A percentile compares a stretch with the other conserved stretches of the same genome.
Conservation (phyloP, 2,797 vertebrate species). For the Betta splendens region DNA sequence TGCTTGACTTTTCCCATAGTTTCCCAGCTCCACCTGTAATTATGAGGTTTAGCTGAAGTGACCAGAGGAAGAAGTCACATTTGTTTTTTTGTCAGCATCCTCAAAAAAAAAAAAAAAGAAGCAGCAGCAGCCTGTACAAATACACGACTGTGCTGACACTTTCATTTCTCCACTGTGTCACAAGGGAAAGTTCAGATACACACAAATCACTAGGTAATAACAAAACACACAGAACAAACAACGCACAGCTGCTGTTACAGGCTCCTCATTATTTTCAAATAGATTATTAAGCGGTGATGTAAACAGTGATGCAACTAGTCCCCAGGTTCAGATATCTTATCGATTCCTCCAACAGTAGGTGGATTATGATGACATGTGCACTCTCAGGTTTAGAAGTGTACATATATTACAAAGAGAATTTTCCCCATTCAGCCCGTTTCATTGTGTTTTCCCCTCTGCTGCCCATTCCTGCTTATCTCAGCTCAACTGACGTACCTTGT, state of each 20-base stretch:
- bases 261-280: background rate
- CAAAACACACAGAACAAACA: background rate
- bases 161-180: slow-evolving; percentile 39
- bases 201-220: slow-evolving; percentile 20
- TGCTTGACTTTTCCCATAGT: slow-evolving; percentile 31
- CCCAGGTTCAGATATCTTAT: too few species aligned
- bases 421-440: slow-evolving; percentile 67
- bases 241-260: background rate
- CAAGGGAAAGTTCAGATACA: slow-evolving; percentile 12
- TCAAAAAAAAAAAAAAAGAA: too few species aligned
- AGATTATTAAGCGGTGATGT: slow-evolving; percentile 1
- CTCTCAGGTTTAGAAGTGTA: slow-evolving; percentile 12
- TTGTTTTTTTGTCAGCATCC: slow-evolving; percentile 58
- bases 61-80: slow-evolving; percentile 65
- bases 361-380: background rate
- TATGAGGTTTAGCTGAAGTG: slow-evolving; percentile 63
- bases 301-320: background rate
- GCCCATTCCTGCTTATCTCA: slow-evolving; percentile 24
- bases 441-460: slow-evolving; percentile 61
- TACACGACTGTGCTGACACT: slow-evolving; percentile 48
- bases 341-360: background rate
- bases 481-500: slow-evolving; percentile 2
- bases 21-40: slow-evolving; percentile 58
- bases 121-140: slow-evolving; percentile 58
- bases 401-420: slow-evolving; percentile 34